phyloP scores from a whole-genome alignment of 2,797 vertebrate species.

The Gymnothorax reevesii region DNA sequence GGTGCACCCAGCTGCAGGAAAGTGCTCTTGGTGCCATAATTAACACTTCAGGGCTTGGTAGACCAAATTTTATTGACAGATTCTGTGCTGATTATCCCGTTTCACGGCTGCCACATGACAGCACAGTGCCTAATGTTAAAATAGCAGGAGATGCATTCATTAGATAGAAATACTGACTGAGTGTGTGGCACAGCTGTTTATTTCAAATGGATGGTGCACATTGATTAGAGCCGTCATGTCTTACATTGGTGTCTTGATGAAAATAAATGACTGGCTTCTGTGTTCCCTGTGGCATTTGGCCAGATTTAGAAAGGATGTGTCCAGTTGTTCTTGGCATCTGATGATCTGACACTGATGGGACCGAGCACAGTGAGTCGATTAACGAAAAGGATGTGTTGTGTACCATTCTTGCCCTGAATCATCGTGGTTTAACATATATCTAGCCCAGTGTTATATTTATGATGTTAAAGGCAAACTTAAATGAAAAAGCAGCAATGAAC shows the following conservation, averaged over 20 bases:
- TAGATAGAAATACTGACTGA: neutral
- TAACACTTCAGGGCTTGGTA: neutral
- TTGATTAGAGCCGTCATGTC: slow-evolving; percentile 10
- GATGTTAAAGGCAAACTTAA: neutral
- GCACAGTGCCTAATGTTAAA: slow-evolving; percentile 3
- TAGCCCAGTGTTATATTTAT: neutral
- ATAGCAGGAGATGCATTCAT: neutral
- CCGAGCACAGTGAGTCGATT: neutral
- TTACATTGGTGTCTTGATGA: neutral
- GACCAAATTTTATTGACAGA: neutral
- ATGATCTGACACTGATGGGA: neutral
- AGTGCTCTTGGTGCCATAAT: neutral
- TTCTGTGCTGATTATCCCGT: neutral
- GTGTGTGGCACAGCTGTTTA: slow-evolving; percentile 4
- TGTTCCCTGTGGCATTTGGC: neutral
- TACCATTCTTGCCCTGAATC: neutral
- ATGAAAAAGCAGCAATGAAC: neutral
- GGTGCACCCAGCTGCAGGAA: neutral
- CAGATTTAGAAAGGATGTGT: neutral
- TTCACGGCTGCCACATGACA: neutral
- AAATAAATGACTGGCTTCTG: slow-evolving; percentile 15
- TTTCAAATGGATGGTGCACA: neutral
- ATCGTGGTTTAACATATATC: neutral
- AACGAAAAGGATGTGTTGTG: neutral
- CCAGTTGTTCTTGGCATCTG: neutral